phyloP scores from a whole-genome alignment of 2,888 invertebrate genomes.

The Asteroscopus sphinx region DNA sequence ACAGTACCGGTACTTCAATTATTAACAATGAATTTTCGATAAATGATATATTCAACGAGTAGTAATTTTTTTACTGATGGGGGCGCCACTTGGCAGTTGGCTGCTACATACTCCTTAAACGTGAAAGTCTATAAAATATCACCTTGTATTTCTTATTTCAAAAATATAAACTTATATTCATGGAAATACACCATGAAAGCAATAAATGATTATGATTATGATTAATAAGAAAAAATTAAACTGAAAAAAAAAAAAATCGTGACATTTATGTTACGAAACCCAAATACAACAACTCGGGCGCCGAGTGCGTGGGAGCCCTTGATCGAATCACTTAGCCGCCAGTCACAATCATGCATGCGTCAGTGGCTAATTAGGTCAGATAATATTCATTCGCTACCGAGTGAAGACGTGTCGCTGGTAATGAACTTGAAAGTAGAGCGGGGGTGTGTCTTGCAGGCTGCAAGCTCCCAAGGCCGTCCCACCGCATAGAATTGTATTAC shows the following conservation, averaged over 20 bases:
- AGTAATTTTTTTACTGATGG: too few relatives aligned
- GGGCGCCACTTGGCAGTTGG: too few relatives aligned
- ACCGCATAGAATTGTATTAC: conserved; percentile 83
- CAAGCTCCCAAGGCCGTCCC: conserved; percentile 83
- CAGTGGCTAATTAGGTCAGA: conserved; percentile 40
- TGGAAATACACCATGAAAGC: too few relatives aligned
- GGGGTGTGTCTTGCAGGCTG: conserved; percentile 88
- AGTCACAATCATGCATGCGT: conserved; percentile 32
- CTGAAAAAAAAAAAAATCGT: background rate
- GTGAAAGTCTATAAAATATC: too few relatives aligned
- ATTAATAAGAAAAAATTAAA: background rate
- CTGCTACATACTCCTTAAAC: too few relatives aligned
- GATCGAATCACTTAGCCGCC: conserved; percentile 28
- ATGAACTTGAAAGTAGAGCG: conserved; percentile 84
- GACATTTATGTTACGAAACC: background rate
- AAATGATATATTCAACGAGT: too few relatives aligned
- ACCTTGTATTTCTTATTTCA: too few relatives aligned
- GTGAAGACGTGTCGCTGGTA: conserved; percentile 77
- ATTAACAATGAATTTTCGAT: too few relatives aligned
- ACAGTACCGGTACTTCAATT: too few relatives aligned
- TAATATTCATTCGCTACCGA: conserved; percentile 62
- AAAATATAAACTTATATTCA: too few relatives aligned
- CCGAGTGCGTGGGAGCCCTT: conserved; percentile 51
- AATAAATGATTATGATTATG: too few relatives aligned
- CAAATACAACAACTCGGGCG: conserved; percentile 38